Evolutionary conservation across 2,113 vertebrate species (phyloP), one percentile per base, ranked within the genome.

Genomic region (Apistogramma diplotaenia): DNA sequence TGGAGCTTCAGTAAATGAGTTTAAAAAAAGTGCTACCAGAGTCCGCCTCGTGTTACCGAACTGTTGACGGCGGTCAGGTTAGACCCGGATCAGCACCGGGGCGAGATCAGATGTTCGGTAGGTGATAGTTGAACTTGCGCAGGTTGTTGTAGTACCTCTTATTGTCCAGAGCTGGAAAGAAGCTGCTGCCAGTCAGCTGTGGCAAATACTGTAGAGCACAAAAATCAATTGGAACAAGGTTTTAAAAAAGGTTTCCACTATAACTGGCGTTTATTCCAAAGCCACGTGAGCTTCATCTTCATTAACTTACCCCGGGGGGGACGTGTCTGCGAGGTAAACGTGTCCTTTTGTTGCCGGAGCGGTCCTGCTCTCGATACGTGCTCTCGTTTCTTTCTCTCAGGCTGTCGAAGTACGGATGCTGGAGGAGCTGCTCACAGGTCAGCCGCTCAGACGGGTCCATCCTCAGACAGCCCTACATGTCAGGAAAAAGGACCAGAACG

Each of bases 381-480:
- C 82, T 82, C 21, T 95, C 92, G 0, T 78, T 93, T 21, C 89
- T 93, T 31, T 96, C 95, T 31, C 96, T 92, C 13, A 96, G 87
- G 91, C 95, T 95, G 89, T 97, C 95, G 67, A 99, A 98, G 54
- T 98, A 99, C 0, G 97, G 93, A 0, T 97, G 97, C 61, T 96
- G 95, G 83, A 99, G 92, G 65, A 99, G 94, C 94, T 97, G 96
- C 90, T 97, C 97, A 18, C 97, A 99, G 0, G 91, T 96, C 84
- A 96, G 91, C 54, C 97, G 95, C 93, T 97, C 96, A 0, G 93
- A 94, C 0, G 98, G 98, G 85, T 99, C 96, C 97, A 99, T 97
- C 40, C 85, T 93, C 61, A 99, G 94, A 81, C 97, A 99, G 10
- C 96, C 95, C 98, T 99, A 16, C 3, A 15, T 29, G 19, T 49